Conservation (phyloP, 2,888 invertebrate species). For the Dioctria rufipes region DNA sequence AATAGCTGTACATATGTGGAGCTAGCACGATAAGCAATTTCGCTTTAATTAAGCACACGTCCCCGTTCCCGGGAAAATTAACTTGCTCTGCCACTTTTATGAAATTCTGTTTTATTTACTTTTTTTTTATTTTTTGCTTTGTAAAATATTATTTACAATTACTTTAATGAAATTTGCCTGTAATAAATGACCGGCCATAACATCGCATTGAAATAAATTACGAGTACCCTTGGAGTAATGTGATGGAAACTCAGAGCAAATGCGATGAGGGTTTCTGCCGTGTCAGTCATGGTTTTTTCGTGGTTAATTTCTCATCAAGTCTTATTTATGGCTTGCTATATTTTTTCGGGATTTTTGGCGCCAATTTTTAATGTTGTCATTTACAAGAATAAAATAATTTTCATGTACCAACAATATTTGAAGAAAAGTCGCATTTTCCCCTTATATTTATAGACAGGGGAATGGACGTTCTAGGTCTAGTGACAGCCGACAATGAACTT, state of each 20-base stretch:
- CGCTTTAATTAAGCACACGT: constrained; percentile 1
- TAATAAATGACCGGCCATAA: constrained; percentile 42
- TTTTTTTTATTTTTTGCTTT: neutral
- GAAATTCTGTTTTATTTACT: neutral
- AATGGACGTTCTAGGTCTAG: too few species aligned
- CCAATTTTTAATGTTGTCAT: too few species aligned
- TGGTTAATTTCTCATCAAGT: constrained; percentile 40
- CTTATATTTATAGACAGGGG: too few species aligned
- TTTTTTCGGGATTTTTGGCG: constrained; percentile 9
- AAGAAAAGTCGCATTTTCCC: too few species aligned
- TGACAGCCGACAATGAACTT: too few species aligned
- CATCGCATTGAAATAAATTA: constrained; percentile 47
- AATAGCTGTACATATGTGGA: neutral
- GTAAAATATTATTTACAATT: constrained; percentile 49
- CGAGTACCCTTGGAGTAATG: constrained; percentile 20
- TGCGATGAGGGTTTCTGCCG: neutral
- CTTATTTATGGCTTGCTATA: constrained; percentile 33
- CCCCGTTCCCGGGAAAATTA: constrained; percentile 12
- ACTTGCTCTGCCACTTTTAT: neutral
- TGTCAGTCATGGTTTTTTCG: constrained; percentile 22
- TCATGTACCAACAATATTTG: too few species aligned
- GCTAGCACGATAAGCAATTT: neutral
- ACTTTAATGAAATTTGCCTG: constrained; percentile 49
- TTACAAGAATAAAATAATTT: too few species aligned
- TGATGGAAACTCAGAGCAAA: constrained; percentile 20